Evolutionary conservation across 2,797 vertebrate genomes (phyloP), one percentile per base, ranked within the genome.

Genomic region (Microctenopoma steveboyesi): DNA sequence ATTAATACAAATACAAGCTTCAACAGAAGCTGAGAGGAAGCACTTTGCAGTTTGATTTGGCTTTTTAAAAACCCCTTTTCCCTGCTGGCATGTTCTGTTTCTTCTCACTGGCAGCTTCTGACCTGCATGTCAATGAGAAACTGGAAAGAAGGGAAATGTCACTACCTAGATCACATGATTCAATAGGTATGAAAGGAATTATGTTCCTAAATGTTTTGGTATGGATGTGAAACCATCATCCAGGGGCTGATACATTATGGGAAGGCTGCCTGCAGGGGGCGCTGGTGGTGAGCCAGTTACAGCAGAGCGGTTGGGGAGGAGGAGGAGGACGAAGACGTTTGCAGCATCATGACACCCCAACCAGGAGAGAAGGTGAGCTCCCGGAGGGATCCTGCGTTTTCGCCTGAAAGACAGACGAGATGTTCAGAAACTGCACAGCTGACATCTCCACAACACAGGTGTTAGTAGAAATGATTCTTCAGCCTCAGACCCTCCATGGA

Each of bases 321-420:
- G 72, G 69, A 11, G 0, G 52, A 85, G 62, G 87, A 86, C 0
- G 52, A 85, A 61, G 87, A 86, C 43, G 76, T 74, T 66, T 35
- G 48, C 48, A 75, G 55, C 48, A 40, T 95, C 93, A 95, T 3
- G 83, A 91, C 27, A 88, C 89, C 69, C 86, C 87, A 62, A 90
- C 87, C 11, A 92, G 86, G 13, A 91, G 81, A 74, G 81, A 77
- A 40, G 84, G 42, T 0, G 79, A 53, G 72, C 55, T 78, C 18
- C 79, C 83, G 52, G 91, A 82, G 48, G 77, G 83, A n/a, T 90
- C 88, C 66, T 85, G 91, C 10, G 88, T 73, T 79, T 92, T 96
- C 79, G 92, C 89, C 96, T 98, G 86, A 39, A 71, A 61, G 46
- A 57, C 57, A 50, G 43, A 11, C 4, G 16, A 45, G 11, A 42